phyloP scores from a whole-genome alignment of 1,140 invertebrate species.

The Drosophila lacertosa region DNA sequence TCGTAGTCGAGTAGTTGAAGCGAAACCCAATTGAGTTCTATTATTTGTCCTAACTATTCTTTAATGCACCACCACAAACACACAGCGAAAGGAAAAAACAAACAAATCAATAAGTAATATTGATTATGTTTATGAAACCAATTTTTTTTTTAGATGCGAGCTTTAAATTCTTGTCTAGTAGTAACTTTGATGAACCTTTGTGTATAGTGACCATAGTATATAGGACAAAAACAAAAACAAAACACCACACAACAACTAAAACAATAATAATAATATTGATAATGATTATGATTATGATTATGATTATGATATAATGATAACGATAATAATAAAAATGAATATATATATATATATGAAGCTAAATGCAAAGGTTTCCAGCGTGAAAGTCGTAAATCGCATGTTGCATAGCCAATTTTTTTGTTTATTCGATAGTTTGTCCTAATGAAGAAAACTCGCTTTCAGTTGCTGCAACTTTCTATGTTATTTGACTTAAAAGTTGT shows the following conservation, averaged over 20 bases:
- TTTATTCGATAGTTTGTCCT: slow-evolving; percentile 31
- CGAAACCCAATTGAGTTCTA: slow-evolving; percentile 8
- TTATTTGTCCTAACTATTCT: slow-evolving; percentile 14
- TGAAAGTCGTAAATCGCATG: slow-evolving; percentile 3
- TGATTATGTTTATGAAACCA: slow-evolving; percentile 10
- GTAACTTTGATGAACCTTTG: slow-evolving; percentile 28
- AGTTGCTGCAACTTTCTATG: slow-evolving; percentile 40
- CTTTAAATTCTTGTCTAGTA: slow-evolving; percentile 37
- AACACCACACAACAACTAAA: slow-evolving; percentile 22
- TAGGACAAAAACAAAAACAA: slow-evolving; percentile 22
- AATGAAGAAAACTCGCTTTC: slow-evolving; percentile 42
- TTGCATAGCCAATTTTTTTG: slow-evolving; percentile 41
- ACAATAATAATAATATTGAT: slow-evolving; percentile 21
- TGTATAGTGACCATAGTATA: slow-evolving; percentile 37
- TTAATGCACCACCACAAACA: slow-evolving; percentile 9
- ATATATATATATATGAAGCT: slow-evolving; percentile 30
- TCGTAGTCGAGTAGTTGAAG: slow-evolving; percentile 2
- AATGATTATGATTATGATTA: neutral
- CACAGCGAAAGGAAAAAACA: too few species aligned
- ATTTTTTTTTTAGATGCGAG: slow-evolving; percentile 20
- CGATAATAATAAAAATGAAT: slow-evolving; percentile 42
- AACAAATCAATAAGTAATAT: neutral
- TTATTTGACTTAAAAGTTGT: slow-evolving; percentile 42
- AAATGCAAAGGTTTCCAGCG: slow-evolving; percentile 60
- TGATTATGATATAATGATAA: neutral